Percentiles rank a stretch among this genome's conserved stretches.
These are phyloP conservation scores for Xyrauchen texanus DNA, from an alignment of 2,113 vertebrate species.

Conservation along the genomic window DNA sequence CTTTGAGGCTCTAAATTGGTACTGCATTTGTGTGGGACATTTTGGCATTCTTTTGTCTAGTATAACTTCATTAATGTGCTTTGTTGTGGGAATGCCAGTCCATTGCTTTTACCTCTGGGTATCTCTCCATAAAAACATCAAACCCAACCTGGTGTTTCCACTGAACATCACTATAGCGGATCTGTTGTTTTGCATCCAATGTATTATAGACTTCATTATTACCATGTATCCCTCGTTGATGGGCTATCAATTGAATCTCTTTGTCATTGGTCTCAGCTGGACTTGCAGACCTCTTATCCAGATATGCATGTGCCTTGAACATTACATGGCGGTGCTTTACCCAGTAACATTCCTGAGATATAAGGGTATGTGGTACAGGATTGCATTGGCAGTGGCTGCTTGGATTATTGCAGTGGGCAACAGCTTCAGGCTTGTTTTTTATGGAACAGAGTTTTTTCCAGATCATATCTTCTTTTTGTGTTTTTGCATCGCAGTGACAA, in stretches of 20 bases:
- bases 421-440: neutral
- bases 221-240: neutral
- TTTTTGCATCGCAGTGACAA: neutral
- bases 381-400: neutral
- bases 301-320: constrained; percentile 39
- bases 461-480: neutral
- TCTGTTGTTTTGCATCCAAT: constrained; percentile 13
- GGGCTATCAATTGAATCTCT: neutral
- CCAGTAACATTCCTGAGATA: constrained; percentile 31
- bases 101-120: constrained; percentile 38
- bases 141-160: constrained; percentile 30
- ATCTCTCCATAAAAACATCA: constrained; percentile 9
- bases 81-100: neutral
- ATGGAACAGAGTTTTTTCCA: neutral
- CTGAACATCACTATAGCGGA: constrained; percentile 31
- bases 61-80: neutral
- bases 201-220: neutral
- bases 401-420: constrained; percentile 1
- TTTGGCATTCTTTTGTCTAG: neutral
- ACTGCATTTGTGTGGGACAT: neutral
- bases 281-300: constrained; percentile 28
- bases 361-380: constrained; percentile 33
- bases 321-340: constrained; percentile 36
- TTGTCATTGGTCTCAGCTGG: constrained; percentile 14
- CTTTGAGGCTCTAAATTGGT: too few relatives aligned